Percentiles rank a stretch among this genome's conserved stretches.
Conservation (phyloP, 2,797 vertebrate genomes). For the Lateolabrax maculatus region DNA sequence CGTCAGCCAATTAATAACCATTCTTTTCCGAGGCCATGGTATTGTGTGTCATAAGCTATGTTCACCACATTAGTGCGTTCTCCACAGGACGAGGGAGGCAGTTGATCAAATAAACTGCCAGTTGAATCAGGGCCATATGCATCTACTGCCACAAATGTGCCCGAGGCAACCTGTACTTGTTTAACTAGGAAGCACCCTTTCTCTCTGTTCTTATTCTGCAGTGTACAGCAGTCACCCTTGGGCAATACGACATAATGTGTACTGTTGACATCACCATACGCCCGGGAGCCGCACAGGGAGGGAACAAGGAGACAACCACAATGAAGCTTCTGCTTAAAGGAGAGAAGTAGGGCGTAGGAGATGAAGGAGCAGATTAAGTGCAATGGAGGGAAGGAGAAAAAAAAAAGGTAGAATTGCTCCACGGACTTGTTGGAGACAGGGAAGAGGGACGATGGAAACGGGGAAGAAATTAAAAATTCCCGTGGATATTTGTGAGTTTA, state of each 20-base stretch:
- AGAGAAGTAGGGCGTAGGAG: neutral
- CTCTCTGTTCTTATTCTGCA: constrained; percentile 5
- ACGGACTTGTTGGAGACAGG: neutral
- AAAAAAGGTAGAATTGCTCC: neutral
- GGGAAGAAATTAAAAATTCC: neutral
- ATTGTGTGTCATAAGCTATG: neutral
- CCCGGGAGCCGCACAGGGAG: constrained; percentile 6
- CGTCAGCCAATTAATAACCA: neutral
- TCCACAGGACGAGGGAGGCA: neutral
- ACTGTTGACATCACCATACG: constrained; percentile 39
- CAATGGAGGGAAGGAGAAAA: neutral
- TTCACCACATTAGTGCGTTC: neutral
- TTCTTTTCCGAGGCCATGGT: neutral
- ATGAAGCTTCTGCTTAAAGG: neutral
- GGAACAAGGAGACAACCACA: neutral
- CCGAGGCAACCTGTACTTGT: neutral
- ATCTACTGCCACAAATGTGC: neutral
- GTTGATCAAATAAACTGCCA: constrained; percentile 13
- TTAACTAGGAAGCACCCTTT: neutral
- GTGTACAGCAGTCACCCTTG: constrained; percentile 10
- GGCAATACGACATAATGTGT: constrained; percentile 28
- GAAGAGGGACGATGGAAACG: neutral
- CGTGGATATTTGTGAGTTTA: neutral
- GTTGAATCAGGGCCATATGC: neutral
- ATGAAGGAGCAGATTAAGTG: neutral